A percentile compares a stretch with the other conserved stretches of the same genome.
These are phyloP conservation scores for Corvus moneduloides DNA, from an alignment of 2,113 vertebrate genomes.

Conservation along the genomic window DNA sequence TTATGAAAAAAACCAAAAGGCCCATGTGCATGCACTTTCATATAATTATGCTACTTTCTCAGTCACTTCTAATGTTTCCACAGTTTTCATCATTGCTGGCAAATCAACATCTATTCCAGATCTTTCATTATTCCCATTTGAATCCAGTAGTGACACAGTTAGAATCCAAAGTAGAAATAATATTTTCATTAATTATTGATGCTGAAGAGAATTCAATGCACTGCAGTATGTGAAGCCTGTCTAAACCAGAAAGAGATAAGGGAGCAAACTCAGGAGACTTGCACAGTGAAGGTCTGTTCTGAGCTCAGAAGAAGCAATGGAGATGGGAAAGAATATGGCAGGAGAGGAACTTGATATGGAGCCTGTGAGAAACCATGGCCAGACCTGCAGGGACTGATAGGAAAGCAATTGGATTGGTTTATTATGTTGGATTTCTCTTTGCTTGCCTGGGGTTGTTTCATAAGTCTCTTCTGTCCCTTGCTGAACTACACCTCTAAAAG, in stretches of 20 bases:
- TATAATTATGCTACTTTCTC: neutral
- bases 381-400: neutral
- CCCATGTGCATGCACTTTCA: neutral
- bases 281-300: neutral
- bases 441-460: neutral
- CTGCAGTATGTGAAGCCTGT: neutral
- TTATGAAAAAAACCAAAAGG: neutral
- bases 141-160: neutral
- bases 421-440: neutral
- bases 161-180: neutral
- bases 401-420: neutral
- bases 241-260: neutral
- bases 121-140: neutral
- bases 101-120: neutral
- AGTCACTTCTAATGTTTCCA: neutral
- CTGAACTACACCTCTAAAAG: neutral
- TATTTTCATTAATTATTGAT: neutral
- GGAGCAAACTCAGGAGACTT: neutral
- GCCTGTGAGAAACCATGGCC: neutral
- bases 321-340: neutral
- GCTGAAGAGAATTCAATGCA: neutral
- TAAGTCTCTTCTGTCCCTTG: neutral
- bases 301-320: neutral
- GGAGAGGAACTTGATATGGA: neutral
- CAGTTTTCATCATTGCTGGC: neutral